phyloP scores from a whole-genome alignment of 2,888 invertebrate genomes.

The Apamea monoglypha region DNA sequence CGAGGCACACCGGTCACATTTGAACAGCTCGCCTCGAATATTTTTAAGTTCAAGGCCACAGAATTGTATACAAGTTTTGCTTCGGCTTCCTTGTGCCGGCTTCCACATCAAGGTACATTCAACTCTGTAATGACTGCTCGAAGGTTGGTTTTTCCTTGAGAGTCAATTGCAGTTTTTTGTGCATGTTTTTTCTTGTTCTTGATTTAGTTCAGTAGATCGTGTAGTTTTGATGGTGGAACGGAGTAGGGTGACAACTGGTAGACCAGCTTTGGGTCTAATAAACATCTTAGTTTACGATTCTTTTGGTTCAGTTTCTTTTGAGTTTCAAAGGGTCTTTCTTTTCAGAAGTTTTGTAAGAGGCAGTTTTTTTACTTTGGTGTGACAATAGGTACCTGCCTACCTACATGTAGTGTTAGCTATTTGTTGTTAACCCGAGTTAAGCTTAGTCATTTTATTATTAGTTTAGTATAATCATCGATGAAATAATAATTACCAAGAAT shows the following conservation, averaged over 20 bases:
- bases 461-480: slow-evolving; percentile 2
- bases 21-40: slow-evolving; percentile 78
- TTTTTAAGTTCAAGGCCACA: slow-evolving; percentile 85
- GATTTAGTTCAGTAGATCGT: slow-evolving; percentile 72
- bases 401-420: background rate
- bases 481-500: background rate
- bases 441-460: background rate
- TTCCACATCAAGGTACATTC: slow-evolving; percentile 54
- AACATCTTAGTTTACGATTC: slow-evolving; percentile 48
- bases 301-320: slow-evolving; percentile 31
- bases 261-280: slow-evolving; percentile 55
- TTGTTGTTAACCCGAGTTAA: no score
- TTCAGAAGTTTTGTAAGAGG: slow-evolving; percentile 15
- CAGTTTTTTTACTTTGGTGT: slow-evolving; percentile 21
- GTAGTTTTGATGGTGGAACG: slow-evolving; percentile 67
- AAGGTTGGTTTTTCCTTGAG: slow-evolving; percentile 55
- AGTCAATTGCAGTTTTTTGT: slow-evolving; percentile 63
- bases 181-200: slow-evolving; percentile 64
- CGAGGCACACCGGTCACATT: slow-evolving; percentile 71
- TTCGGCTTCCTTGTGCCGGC: slow-evolving; percentile 82
- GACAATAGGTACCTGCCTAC: background rate
- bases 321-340: slow-evolving; percentile 36
- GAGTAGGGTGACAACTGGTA: slow-evolving; percentile 66
- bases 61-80: slow-evolving; percentile 80
- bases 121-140: slow-evolving; percentile 45